Conservation (phyloP, 2,888 invertebrate genomes). For the Mesorhabditis spiculigera region DNA sequence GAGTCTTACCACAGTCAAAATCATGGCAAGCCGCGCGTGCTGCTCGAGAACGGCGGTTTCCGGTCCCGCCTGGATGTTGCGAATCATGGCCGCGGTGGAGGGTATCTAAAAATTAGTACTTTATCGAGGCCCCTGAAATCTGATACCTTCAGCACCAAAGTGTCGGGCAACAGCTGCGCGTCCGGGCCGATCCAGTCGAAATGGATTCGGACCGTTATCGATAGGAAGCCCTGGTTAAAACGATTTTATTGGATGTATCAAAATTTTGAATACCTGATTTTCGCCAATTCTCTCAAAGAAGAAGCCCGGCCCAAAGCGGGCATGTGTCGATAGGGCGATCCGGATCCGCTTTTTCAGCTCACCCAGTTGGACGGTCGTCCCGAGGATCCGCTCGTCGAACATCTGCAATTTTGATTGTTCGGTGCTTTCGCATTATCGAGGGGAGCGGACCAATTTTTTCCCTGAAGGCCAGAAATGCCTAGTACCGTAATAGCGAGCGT, state of each 20-base stretch:
- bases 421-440: not conserved
- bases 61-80: not conserved
- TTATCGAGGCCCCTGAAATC: not conserved
- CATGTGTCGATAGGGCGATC: not conserved
- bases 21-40: constrained; percentile 3
- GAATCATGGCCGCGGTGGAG: not conserved
- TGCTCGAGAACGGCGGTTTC: not conserved
- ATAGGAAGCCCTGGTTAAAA: not conserved
- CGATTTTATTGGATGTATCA: too few relatives aligned
- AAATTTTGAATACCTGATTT: not conserved
- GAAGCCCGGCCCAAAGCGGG: not conserved
- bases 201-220: not conserved
- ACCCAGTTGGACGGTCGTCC: not conserved
- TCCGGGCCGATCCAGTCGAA: not conserved
- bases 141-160: not conserved
- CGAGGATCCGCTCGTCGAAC: not conserved
- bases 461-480: too few relatives aligned
- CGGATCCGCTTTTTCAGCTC: constrained; percentile 4
- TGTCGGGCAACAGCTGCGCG: constrained; percentile 2
- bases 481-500: too few relatives aligned
- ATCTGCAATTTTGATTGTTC: not conserved
- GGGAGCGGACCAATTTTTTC: not conserved
- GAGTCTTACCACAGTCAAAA: not conserved
- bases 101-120: not conserved
- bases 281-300: not conserved